phyloP scores from a whole-genome alignment of 2,797 vertebrate species.

The Rhinophrynus dorsalis region DNA sequence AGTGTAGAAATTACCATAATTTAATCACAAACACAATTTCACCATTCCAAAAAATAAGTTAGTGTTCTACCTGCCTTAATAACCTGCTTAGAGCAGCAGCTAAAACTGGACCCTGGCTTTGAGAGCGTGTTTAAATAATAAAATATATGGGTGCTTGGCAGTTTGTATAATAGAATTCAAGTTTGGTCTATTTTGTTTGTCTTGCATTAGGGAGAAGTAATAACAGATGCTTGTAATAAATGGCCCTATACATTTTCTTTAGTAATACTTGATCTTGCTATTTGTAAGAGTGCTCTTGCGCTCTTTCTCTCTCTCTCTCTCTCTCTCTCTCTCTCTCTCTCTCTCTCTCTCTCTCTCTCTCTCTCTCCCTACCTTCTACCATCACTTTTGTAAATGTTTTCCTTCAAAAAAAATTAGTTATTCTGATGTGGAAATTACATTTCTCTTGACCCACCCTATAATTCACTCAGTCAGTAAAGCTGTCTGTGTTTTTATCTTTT shows the following conservation, averaged over 20 bases:
- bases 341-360: no score
- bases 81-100: conserved; percentile 15
- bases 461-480: not conserved
- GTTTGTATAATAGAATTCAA: conserved; percentile 35
- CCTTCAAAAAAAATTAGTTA: conserved; percentile 5
- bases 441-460: not conserved
- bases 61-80: conserved; percentile 41
- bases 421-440: conserved; percentile 6
- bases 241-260: conserved; percentile 21
- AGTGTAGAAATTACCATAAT: not conserved
- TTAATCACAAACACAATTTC: not conserved
- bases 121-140: conserved; percentile 5
- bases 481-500: conserved; percentile 11
- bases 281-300: conserved; percentile 11
- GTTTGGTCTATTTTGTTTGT: conserved; percentile 36
- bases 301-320: not conserved
- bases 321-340: no score
- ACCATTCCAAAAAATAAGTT: conserved; percentile 21
- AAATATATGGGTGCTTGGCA: conserved; percentile 40
- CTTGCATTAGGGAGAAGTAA: conserved; percentile 40
- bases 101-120: conserved; percentile 11
- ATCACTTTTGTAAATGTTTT: conserved; percentile 32
- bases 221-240: conserved; percentile 29
- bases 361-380: not conserved
- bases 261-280: conserved; percentile 52